Evolutionary conservation across 2,113 vertebrate species (phyloP).

Genomic region (Galemys pyrenaicus): DNA sequence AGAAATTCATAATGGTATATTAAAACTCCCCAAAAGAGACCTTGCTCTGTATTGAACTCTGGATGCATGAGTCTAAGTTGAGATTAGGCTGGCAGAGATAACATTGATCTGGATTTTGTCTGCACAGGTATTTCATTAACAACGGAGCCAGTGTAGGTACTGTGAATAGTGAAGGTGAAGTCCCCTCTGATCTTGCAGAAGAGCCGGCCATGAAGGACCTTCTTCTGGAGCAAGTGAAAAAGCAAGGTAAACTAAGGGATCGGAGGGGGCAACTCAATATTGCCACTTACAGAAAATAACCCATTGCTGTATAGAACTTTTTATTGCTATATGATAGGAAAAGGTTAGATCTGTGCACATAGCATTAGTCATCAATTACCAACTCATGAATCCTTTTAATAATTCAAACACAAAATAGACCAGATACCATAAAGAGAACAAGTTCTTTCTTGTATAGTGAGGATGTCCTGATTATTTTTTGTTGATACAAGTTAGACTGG

Average conservation of each 20-base stretch:
- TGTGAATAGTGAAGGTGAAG: constrained; percentile 96
- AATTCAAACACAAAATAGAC: neutral
- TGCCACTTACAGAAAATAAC: neutral
- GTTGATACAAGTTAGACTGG: neutral
- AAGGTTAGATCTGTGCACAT: neutral
- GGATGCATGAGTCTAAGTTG: neutral
- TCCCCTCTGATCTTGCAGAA: constrained; percentile 94
- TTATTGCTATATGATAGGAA: neutral
- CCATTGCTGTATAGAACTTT: neutral
- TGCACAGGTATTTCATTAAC: constrained; percentile 90
- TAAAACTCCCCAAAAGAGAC: neutral
- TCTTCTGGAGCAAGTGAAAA: constrained; percentile 90
- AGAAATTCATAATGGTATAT: neutral
- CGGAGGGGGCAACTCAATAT: neutral
- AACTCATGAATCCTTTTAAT: neutral
- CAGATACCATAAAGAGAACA: neutral
- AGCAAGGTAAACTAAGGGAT: constrained; percentile 85
- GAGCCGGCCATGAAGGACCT: constrained; percentile 94
- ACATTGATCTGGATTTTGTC: constrained; percentile 21
- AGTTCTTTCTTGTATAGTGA: neutral
- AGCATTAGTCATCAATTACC: neutral
- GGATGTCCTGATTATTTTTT: neutral
- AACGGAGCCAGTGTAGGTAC: constrained; percentile 90
- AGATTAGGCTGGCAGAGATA: neutral
- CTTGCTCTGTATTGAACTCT: neutral